Percentiles rank a stretch among this genome's conserved stretches.
These are phyloP conservation scores for Goniozus legneri DNA, from an alignment of 1,140 invertebrate species.

Conservation along the genomic window DNA sequence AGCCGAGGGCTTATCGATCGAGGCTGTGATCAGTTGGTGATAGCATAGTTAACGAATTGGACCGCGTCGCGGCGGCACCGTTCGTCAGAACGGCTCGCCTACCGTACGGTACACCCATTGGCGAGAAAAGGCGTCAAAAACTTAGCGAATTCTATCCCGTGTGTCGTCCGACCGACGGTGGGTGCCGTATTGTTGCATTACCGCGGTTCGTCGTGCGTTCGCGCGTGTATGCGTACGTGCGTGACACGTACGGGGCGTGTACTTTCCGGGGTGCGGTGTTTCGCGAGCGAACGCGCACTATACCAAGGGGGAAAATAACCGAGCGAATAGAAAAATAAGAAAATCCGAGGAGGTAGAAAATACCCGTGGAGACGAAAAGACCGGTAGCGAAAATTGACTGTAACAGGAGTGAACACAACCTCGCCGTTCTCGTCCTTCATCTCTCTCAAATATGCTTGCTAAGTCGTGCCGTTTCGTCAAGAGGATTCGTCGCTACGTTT, in stretches of 20 bases:
- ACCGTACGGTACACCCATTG: slow-evolving; percentile 2
- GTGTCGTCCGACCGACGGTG: slow-evolving; percentile 14
- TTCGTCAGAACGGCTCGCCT: background rate
- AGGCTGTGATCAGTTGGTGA: background rate
- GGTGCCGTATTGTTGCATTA: slow-evolving; percentile 20
- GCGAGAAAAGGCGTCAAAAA: slow-evolving; percentile 25
- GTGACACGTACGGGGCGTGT: slow-evolving; percentile 43
- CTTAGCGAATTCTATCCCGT: slow-evolving; percentile 26
- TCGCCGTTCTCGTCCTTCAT: too few relatives aligned
- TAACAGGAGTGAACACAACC: too few relatives aligned
- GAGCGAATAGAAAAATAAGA: slow-evolving; percentile 12
- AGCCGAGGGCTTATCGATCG: background rate
- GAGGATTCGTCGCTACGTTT: slow-evolving; percentile 25
- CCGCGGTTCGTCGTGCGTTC: slow-evolving; percentile 17
- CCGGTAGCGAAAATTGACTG: too few relatives aligned
- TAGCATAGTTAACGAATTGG: background rate
- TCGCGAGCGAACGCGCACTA: too few relatives aligned
- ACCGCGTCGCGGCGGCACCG: background rate
- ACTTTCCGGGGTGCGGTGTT: slow-evolving; percentile 37
- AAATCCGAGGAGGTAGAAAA: too few relatives aligned
- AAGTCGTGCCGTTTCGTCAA: slow-evolving; percentile 25
- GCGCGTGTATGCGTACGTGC: slow-evolving; percentile 26
- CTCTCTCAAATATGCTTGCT: slow-evolving; percentile 34
- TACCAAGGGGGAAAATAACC: too few relatives aligned
- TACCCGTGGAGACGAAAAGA: too few relatives aligned